Base-by-base conservation (phyloP, 2,797 vertebrate species). In the Tokudaia tokunoshimensis region DNA sequence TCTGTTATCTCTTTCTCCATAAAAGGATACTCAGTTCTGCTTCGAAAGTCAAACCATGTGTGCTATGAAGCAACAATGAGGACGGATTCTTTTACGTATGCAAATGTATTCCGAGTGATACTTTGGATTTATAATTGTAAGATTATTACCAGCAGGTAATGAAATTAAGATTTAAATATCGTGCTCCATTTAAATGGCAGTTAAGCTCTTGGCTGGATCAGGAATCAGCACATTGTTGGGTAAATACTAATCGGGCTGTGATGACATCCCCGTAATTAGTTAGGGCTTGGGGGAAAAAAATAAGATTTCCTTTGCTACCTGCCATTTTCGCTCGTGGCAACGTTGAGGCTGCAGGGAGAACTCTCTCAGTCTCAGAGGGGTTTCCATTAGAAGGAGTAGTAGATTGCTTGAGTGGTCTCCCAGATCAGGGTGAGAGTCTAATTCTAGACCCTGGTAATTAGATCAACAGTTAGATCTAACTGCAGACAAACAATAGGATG, bases 161-260 rank as follows among this genome's bases (percentile, higher is more conserved):
- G 95, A 97, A 97, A 98, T 96, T 91, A 95, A 89, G 97, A 97
- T 98, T 97, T 97, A 97, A 98, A 96, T 37, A 97, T 92, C 97
- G 57, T 8, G 41, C 96, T 97, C 98, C 94, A 95, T 97, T 98
- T 97, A 97, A 97, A 97, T 90, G 55, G 95, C 97, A 96, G 95
- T 94, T 97, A 97, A 50, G 89, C 92, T 96, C 98, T 97, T 95
- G 94, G 93, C 81, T 79, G 94, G 96, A 85, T 97, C 52, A 47
- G 95, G 95, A 97, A 97, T 87, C 97, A 92, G 95, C 95, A 94
- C 4, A 61, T 47, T 96, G 95, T 96, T 98, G 98, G 97, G 97
- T 97, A 98, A 98, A 98, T 93, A 98, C 67, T 97, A 93, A 87
- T 88, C 94, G 95, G 98, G 87, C 67, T 95, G 94, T 0, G 0